These are phyloP conservation scores for Zelleria hepariella DNA, from an alignment of 2,888 invertebrate species.

Conservation along the genomic window DNA sequence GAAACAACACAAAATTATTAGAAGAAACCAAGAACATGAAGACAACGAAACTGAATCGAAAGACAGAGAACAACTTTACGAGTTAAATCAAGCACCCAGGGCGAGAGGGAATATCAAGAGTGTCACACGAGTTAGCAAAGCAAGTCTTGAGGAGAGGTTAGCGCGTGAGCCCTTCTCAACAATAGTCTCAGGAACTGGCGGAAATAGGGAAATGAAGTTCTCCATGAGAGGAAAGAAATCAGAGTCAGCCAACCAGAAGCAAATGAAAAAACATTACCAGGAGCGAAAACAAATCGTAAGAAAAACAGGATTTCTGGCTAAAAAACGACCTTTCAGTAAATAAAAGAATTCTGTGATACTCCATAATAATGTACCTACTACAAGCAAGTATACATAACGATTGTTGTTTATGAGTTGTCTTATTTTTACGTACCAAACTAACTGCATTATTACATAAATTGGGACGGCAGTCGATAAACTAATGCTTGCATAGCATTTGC, in stretches of 20 bases:
- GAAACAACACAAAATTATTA: conserved; percentile 78
- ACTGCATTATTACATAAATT: not conserved
- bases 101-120: conserved; percentile 51
- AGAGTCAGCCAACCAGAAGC: conserved; percentile 68
- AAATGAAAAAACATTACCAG: conserved; percentile 76
- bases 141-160: conserved; percentile 81
- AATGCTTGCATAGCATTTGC: not conserved
- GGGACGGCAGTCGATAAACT: not conserved
- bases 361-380: not conserved
- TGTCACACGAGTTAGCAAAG: conserved; percentile 68
- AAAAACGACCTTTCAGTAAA: conserved; percentile 19
- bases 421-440: not conserved
- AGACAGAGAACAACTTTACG: conserved; percentile 30
- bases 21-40: conserved; percentile 43
- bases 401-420: not conserved
- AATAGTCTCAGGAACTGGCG: conserved; percentile 69
- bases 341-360: not conserved
- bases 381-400: too few species aligned
- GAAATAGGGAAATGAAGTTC: conserved; percentile 87
- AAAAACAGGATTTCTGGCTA: conserved; percentile 51
- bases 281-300: conserved; percentile 77
- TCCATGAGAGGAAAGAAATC: conserved; percentile 71
- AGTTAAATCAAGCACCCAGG: conserved; percentile 66
- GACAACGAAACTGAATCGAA: conserved; percentile 27
- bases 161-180: conserved; percentile 68